Base-by-base conservation (phyloP, 2,888 invertebrate species). In the Mythimna pallens region DNA sequence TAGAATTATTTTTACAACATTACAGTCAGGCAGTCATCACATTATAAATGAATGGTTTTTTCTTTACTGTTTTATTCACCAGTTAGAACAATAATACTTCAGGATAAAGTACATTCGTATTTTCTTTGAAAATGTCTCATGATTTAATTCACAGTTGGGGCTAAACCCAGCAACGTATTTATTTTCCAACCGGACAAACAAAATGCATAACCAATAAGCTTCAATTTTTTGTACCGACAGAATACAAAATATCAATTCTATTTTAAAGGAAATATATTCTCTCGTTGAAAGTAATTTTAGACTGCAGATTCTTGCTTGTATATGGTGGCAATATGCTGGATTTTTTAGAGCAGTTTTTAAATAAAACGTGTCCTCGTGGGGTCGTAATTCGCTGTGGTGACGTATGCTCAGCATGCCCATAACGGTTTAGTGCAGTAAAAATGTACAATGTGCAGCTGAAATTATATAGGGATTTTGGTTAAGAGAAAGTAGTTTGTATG, bases 401-500 rank as follows among this genome's bases (percentile, higher is more conserved):
- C 81, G 47, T 67, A 80, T 61, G 64, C 65, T 64, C 25, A 36
- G 65, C 36, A 47, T 43, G 30, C 73, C 61, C 65, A 77, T 71
- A 61, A 67, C 50, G n/a, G 72, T 50, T 64, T 47, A 66, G 63
- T 64, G 52, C 47, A 59, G 63, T 59, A 52, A 71, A 77, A 78
- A 71, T 65, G 25, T 64, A 65, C 30, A 36, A 64, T 34, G 8
- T 70, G 59, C 55, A 65, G 65, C 66, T 57, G 40, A 59, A 70
- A 81, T 59, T 70, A 20, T 20, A 30, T 36, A n/a, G 20, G 62
- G 54, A 43, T 79, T 80, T 75, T 57, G 40, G 63, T 80, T 25
- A 57, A 54, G 52, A 63, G 55, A 57, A 66, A 61, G 58, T 75
- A 70, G 57, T 83, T 83, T 83, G 55, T 70, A 81, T 83, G 81